A percentile compares a stretch with the other conserved stretches of the same genome.
Evolutionary conservation across 2,888 invertebrate genomes (phyloP).

Genomic region (Athalia circularis): DNA sequence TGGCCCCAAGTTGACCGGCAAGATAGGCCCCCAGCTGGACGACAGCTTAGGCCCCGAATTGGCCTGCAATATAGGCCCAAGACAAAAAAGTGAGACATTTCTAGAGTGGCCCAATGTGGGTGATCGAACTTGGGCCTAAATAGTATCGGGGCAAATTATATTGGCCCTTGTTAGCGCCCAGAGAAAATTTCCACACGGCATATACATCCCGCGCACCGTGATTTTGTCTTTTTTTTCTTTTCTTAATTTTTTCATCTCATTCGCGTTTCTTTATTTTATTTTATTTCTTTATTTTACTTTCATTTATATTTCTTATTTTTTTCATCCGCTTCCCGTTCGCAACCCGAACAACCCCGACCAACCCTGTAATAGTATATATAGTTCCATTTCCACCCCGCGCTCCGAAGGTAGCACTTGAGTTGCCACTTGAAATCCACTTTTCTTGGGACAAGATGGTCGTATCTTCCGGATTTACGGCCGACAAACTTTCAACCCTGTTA

Average conservation of each 20-base stretch:
- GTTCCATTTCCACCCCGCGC: conserved; percentile 29
- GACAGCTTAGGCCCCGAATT: conserved; percentile 10
- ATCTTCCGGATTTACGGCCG: conserved; percentile 34
- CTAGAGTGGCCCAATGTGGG: conserved; percentile 12
- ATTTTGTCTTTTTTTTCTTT: no score
- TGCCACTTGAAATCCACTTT: conserved; percentile 42
- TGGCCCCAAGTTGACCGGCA: neutral
- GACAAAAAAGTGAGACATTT: conserved; percentile 7
- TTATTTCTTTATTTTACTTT: no score
- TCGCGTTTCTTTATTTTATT: no score
- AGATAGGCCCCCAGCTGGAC: conserved; percentile 12
- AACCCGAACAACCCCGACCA: neutral
- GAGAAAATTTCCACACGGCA: conserved; percentile 24
- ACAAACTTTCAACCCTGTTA: conserved; percentile 38
- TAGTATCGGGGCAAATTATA: neutral
- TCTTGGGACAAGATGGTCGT: conserved; percentile 38
- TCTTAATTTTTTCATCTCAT: no score
- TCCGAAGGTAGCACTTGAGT: conserved; percentile 2
- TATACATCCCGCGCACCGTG: no score
- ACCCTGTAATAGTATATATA: conserved; percentile 1
- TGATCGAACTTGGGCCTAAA: conserved; percentile 8
- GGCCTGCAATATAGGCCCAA: neutral
- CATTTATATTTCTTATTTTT: no score
- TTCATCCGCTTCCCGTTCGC: no score
- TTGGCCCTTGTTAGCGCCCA: conserved; percentile 21